Conservation (phyloP, 2,797 vertebrate genomes). For the Pipistrellus pipistrellus region DNA sequence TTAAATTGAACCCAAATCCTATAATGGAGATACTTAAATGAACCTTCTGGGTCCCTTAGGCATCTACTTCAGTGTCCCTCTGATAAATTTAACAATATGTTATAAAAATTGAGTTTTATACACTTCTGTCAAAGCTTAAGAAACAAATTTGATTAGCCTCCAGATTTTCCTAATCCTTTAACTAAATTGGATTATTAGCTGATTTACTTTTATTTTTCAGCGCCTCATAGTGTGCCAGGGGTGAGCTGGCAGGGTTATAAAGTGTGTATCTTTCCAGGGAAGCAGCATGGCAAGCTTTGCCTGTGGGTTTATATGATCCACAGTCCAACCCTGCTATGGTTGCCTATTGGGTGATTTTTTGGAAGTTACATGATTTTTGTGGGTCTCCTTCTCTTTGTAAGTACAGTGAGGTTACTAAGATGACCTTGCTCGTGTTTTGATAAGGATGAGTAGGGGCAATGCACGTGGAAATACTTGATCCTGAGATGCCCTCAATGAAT, state of each 20-base stretch:
- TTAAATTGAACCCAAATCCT: slow-evolving; percentile 75
- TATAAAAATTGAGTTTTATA: slow-evolving; percentile 78
- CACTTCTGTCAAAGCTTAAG: slow-evolving; percentile 72
- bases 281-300: neutral
- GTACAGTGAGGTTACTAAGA: neutral
- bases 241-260: neutral
- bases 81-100: slow-evolving; percentile 77
- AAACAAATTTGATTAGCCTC: slow-evolving; percentile 77
- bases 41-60: slow-evolving; percentile 74
- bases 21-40: slow-evolving; percentile 77
- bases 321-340: neutral
- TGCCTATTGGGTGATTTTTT: neutral
- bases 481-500: neutral
- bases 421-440: neutral
- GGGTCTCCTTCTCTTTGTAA: neutral
- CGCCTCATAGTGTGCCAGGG: slow-evolving; percentile 1
- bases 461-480: neutral
- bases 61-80: slow-evolving; percentile 72
- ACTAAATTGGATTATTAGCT: slow-evolving; percentile 69
- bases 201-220: slow-evolving; percentile 69
- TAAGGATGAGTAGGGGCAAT: neutral
- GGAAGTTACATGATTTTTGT: neutral
- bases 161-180: slow-evolving; percentile 67
- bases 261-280: slow-evolving; percentile 4
- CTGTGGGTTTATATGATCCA: neutral